Percentiles rank a stretch among this genome's conserved stretches.
Conservation (phyloP, 2,888 invertebrate species). For the Sinhomidia bicolor region DNA sequence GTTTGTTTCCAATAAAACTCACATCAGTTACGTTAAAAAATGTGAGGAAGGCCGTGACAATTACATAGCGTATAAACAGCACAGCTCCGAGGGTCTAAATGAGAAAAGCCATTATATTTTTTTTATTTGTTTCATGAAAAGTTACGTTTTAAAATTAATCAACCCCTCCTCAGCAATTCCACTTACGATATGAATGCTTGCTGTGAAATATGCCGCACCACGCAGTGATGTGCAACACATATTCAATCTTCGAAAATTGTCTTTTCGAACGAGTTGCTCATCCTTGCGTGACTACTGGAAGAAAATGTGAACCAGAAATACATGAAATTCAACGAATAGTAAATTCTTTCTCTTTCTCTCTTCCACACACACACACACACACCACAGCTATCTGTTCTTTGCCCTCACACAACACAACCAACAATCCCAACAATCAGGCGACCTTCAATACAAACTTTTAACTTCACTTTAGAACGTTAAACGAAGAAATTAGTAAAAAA, state of each 20-base stretch:
- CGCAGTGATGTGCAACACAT: conserved; percentile 69
- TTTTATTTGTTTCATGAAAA: too few species aligned
- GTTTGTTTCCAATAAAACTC: too few species aligned
- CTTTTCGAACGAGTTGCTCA: conserved; percentile 52
- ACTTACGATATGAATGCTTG: conserved; percentile 73
- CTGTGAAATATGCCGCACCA: conserved; percentile 72
- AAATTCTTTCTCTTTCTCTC: neutral
- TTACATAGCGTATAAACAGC: conserved; percentile 76
- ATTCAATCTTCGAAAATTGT: conserved; percentile 59
- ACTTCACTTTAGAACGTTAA: too few species aligned
- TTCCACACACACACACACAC: too few species aligned
- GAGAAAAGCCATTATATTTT: too few species aligned
- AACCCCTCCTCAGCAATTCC: neutral
- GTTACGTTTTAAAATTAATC: too few species aligned
- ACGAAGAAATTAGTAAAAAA: neutral
- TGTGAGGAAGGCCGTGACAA: conserved; percentile 76
- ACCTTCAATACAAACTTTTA: too few species aligned
- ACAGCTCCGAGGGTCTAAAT: conserved; percentile 74
- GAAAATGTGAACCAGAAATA: conserved; percentile 9
- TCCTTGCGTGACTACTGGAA: conserved; percentile 51
- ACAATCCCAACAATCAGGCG: too few species aligned
- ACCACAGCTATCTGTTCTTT: too few species aligned
- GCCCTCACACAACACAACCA: too few species aligned
- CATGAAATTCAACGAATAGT: neutral
- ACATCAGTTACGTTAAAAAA: conserved; percentile 76